Percentiles rank a stretch among this genome's conserved stretches.
Evolutionary conservation across 1,140 invertebrate species (phyloP).

Genomic region (Nasonia giraulti): DNA sequence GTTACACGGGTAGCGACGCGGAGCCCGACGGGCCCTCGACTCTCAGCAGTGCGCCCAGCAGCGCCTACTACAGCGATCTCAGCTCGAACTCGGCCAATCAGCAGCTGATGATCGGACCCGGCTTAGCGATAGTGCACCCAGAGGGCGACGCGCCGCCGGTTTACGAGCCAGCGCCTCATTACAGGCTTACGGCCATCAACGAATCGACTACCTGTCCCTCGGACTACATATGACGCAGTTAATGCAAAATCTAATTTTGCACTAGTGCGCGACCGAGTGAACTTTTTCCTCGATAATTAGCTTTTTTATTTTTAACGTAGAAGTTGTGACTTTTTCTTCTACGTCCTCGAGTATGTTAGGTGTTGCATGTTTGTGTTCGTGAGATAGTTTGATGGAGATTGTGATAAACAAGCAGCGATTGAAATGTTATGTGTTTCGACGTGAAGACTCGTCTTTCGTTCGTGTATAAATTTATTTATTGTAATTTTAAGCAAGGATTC

Average conservation of each 20-base stretch:
- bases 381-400: conserved; percentile 21
- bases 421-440: background rate
- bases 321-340: background rate
- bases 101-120: conserved; percentile 55
- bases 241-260: conserved; percentile 29
- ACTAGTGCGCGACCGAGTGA: background rate
- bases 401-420: conserved; percentile 36
- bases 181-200: conserved; percentile 79
- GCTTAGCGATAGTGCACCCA: conserved; percentile 63
- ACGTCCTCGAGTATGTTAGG: background rate
- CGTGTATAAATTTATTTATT: conserved; percentile 50
- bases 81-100: conserved; percentile 63
- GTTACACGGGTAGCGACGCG: conserved; percentile 79
- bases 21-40: conserved; percentile 78
- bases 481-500: conserved; percentile 36
- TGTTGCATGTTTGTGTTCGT: background rate
- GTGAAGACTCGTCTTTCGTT: background rate
- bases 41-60: conserved; percentile 80
- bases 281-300: conserved; percentile 17
- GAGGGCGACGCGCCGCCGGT: conserved; percentile 59
- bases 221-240: conserved; percentile 51
- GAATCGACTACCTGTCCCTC: conserved; percentile 68
- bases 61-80: conserved; percentile 83
- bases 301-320: conserved; percentile 28
- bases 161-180: conserved; percentile 59